These are phyloP conservation scores for Sciaenops ocellatus DNA, from an alignment of 2,797 vertebrate genomes.

Conservation along the genomic window DNA sequence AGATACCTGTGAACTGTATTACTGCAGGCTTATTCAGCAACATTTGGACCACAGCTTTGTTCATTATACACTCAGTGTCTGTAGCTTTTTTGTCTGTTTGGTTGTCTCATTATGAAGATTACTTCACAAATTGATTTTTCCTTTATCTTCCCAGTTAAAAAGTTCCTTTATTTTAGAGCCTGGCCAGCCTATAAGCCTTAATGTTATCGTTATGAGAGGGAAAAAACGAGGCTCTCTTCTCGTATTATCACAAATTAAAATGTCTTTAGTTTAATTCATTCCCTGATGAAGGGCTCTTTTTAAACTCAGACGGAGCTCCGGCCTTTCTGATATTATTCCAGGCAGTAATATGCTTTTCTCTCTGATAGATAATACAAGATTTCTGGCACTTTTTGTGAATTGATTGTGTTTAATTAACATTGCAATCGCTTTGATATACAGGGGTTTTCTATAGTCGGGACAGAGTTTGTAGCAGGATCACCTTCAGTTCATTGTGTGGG, in stretches of 20 bases:
- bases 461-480: background rate
- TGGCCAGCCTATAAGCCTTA: constrained; percentile 20
- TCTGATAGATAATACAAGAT: constrained; percentile 49
- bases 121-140: constrained; percentile 55
- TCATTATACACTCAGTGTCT: constrained; percentile 3
- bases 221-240: constrained; percentile 14
- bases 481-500: background rate
- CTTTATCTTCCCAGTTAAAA: constrained; percentile 41
- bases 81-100: constrained; percentile 27
- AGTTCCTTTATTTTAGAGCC: constrained; percentile 38
- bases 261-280: constrained; percentile 61
- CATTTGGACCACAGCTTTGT: constrained; percentile 14
- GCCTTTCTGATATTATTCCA: constrained; percentile 52
- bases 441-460: background rate
- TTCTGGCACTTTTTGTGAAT: constrained; percentile 52
- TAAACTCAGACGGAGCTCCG: constrained; percentile 35
- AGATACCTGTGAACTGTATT: constrained; percentile 36
- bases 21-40: constrained; percentile 32
- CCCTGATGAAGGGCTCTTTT: constrained; percentile 50
- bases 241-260: constrained; percentile 66
- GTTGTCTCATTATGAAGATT: constrained; percentile 70
- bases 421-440: background rate
- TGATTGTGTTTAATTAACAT: constrained; percentile 56
- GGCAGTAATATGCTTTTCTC: constrained; percentile 38
- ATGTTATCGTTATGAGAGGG: constrained; percentile 31